Base-by-base conservation (phyloP, 2,797 vertebrate genomes). In the Parauchenoglanis punctatus region DNA sequence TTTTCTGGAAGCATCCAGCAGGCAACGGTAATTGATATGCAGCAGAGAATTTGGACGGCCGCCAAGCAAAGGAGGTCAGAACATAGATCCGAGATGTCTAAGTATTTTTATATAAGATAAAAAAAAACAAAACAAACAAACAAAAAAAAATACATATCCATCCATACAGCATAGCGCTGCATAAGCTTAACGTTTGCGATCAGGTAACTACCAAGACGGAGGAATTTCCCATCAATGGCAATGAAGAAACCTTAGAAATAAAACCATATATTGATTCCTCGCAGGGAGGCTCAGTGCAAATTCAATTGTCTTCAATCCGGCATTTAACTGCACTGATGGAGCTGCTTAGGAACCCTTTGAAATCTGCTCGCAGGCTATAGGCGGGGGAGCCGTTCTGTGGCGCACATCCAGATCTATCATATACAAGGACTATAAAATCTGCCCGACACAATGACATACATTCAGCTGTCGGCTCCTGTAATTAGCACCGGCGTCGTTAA, bases 281-380 rank as follows among this genome's bases (percentile, higher is more conserved):
- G 40, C 35, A 58, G 83, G 80, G 40, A 88, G n/a, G 54, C 68
- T 86, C 40, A 7, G 84, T 35, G 72, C 59, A 88, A 86, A 90
- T 88, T 81, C 81, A 90, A 91, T 87, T 85, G 78, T 78, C 82
- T 87, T 87, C 81, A 77, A 82, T 87, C 87, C 88, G 63, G 58
- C 80, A 49, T 88, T 88, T 87, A 89, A 76, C 85, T 52, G 54
- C 76, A 31, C 81, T 83, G 63, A 86, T 88, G 72, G 84, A 78
- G 84, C 80, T 73, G 85, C 90, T 88, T 84, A 88, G 88, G 87
- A 89, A 90, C 88, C 70, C 86, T 88, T 86, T 81, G 67, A 76
- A 88, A 88, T 88, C 85, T 63, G 82, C 58, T 88, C 82, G 86
- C 59, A 81, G 65, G 76, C 84, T 46, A 31, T 59, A 83, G 86